A percentile compares a stretch with the other conserved stretches of the same genome.
Evolutionary conservation across 2,797 vertebrate genomes (phyloP).

Genomic region (Enteromius argenteus): DNA sequence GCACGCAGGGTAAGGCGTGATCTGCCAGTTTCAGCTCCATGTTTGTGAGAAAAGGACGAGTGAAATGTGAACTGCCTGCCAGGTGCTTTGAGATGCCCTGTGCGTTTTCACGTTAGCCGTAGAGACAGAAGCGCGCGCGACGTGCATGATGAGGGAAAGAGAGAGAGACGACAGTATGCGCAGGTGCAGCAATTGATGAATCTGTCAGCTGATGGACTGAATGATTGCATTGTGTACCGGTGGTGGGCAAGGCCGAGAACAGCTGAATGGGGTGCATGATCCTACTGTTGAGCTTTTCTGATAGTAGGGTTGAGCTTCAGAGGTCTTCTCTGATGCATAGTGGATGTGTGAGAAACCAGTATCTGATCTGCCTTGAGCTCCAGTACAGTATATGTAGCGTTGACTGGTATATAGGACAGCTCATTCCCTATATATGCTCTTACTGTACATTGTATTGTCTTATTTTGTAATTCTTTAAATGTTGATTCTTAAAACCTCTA

Average conservation of each 20-base stretch:
- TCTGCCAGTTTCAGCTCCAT: slow-evolving; percentile 58
- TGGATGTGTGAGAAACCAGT: slow-evolving; percentile 28
- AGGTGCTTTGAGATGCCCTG: slow-evolving; percentile 27
- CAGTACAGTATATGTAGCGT: slow-evolving; percentile 6
- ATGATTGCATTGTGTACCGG: slow-evolving; percentile 35
- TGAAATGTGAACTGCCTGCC: slow-evolving; percentile 6
- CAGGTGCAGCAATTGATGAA: slow-evolving; percentile 44
- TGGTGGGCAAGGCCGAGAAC: not conserved
- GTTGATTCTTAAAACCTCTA: not conserved
- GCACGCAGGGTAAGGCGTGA: slow-evolving; percentile 54
- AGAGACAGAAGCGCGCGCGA: slow-evolving; percentile 21
- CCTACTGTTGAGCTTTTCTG: not conserved
- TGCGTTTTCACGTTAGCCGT: slow-evolving; percentile 22
- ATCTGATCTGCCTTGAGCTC: slow-evolving; percentile 18
- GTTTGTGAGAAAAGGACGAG: slow-evolving; percentile 35
- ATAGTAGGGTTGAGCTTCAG: slow-evolving; percentile 36
- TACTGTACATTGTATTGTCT: not conserved
- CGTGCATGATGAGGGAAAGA: slow-evolving; percentile 6
- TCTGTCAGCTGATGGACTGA: slow-evolving; percentile 36
- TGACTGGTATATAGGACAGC: not conserved
- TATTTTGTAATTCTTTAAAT: not conserved
- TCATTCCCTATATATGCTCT: not conserved
- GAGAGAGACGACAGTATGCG: slow-evolving; percentile 17
- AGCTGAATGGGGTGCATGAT: not conserved
- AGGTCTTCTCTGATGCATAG: slow-evolving; percentile 29